Base-by-base conservation (phyloP, 2,888 invertebrate species). In the Odontocolon sp. region DNA sequence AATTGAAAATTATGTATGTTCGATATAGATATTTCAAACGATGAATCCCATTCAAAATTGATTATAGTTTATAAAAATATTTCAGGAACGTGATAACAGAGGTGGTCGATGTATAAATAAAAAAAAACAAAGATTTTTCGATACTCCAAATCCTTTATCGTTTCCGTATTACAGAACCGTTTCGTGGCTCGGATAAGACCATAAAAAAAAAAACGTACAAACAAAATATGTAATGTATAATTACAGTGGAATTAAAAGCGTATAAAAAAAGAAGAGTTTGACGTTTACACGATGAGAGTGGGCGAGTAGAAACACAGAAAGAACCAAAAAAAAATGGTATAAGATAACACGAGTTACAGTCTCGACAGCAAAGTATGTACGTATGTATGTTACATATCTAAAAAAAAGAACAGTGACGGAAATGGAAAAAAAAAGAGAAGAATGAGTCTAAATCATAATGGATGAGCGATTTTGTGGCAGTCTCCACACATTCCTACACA, bases 141-240 rank as follows among this genome's bases (percentile, higher is more conserved):
- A 71, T 67, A 71, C 76, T 77, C 67, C 63, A 69, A 72, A 77
- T 72, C 57, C 59, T 77, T 77, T 77, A 77, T 77, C 57, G 45
- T 50, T 52, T 61, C 36, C 68, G 42, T 36, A 68, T 38, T 72
- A 72, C 68, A 68, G 68, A 72, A 77, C 72, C 56, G 57, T 64
- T 52, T 63, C 68, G 63, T 77, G 68, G 72, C 57, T 72, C 64
- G 68, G 64, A 64, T 52, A 77, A 72, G 63, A 64, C 52, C 63
- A 38, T 31, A 38, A 64, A 47, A 45, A 64, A 36, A 40, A 54
- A 21, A 14, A 40, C 63, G 61, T 77, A 77, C 68, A 77, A 77
- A 77, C 68, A 63, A 68, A 72, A 68, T 63, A 61, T 47, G 61
- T 72, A 64, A 72, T 26, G 45, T 45, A 52, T 77, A 64, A 69